phyloP scores from a whole-genome alignment of 2,113 vertebrate species.

The Anguilla rostrata region DNA sequence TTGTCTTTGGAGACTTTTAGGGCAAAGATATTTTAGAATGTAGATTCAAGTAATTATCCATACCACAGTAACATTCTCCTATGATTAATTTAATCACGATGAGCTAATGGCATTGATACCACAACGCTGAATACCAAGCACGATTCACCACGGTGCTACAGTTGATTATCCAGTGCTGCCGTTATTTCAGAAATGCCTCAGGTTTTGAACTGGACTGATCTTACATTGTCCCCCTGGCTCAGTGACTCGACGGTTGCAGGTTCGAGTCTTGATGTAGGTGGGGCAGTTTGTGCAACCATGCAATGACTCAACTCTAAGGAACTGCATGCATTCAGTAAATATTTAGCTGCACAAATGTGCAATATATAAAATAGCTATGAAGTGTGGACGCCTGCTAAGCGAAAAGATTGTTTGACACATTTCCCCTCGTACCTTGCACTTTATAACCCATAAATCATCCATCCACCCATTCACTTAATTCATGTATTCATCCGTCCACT shows the following conservation, averaged over 20 bases:
- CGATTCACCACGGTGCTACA: neutral
- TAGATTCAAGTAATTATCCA: neutral
- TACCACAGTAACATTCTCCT: neutral
- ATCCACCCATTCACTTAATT: too few species aligned
- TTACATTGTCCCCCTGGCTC: neutral
- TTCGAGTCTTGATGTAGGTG: neutral
- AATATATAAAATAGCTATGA: too few species aligned
- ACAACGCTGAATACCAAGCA: neutral
- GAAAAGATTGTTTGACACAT: too few species aligned
- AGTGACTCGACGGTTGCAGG: neutral
- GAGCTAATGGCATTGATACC: neutral
- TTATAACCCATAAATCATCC: too few species aligned
- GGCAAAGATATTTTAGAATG: neutral
- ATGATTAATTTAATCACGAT: neutral
- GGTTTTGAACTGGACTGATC: neutral
- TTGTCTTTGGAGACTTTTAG: neutral
- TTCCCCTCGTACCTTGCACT: too few species aligned
- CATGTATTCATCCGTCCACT: too few species aligned
- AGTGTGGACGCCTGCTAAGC: too few species aligned
- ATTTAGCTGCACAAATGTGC: neutral
- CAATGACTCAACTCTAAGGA: neutral
- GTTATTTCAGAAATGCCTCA: constrained; percentile 2
- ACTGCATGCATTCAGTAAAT: neutral
- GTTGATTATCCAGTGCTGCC: neutral
- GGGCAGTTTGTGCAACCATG: neutral